phyloP scores from a whole-genome alignment of 1,140 invertebrate genomes.

The Bombus soroeensis region DNA sequence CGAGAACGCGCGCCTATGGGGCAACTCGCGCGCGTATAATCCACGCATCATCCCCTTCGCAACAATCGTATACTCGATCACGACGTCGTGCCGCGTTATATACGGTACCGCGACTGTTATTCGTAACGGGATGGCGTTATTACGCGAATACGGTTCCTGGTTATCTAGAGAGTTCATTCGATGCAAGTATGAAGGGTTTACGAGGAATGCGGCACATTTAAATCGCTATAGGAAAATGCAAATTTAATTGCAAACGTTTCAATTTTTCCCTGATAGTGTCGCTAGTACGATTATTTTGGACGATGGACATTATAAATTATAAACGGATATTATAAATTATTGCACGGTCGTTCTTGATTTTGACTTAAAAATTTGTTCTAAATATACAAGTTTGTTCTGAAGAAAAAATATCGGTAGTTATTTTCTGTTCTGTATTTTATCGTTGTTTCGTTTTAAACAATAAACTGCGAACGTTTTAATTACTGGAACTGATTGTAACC shows the following conservation, averaged over 20 bases:
- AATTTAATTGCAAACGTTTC: not conserved
- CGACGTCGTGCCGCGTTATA: not conserved
- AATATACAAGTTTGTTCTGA: not conserved
- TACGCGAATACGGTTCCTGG: constrained; percentile 9
- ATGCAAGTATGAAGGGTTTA: too few relatives aligned
- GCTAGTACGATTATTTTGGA: not conserved
- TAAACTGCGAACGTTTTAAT: too few relatives aligned
- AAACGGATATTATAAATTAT: not conserved
- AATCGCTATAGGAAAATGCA: not conserved
- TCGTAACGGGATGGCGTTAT: not conserved
- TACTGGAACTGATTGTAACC: too few relatives aligned
- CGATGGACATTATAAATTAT: not conserved
- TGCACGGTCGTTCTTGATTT: not conserved
- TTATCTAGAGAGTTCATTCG: not conserved
- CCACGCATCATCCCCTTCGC: constrained; percentile 26
- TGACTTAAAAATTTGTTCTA: not conserved
- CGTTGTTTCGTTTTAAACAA: too few relatives aligned
- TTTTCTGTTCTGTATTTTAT: too few relatives aligned
- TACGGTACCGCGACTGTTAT: constrained; percentile 24
- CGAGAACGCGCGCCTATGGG: constrained; percentile 9
- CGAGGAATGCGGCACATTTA: too few relatives aligned
- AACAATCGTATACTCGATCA: constrained; percentile 38
- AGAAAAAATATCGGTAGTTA: too few relatives aligned
- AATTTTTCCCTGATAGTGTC: not conserved
- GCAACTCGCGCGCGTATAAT: constrained; percentile 36